Evolutionary conservation across 2,888 invertebrate genomes (phyloP).

Genomic region (Meteorus colon): DNA sequence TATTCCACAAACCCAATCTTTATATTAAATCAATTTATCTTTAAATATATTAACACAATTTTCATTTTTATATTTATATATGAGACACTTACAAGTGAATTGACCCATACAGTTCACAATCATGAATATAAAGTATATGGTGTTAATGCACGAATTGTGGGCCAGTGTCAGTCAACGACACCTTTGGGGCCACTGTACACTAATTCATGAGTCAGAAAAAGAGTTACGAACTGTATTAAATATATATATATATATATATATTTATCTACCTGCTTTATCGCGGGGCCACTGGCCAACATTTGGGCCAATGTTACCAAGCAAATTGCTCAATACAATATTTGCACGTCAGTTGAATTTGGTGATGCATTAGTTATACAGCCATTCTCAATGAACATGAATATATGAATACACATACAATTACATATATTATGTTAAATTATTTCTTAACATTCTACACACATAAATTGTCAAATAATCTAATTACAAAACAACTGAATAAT

Average conservation of each 20-base stretch:
- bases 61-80: background rate
- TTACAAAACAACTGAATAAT: no score
- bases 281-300: slow-evolving; percentile 68
- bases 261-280: slow-evolving; percentile 37
- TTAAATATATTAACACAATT: background rate
- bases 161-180: slow-evolving; percentile 68
- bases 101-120: slow-evolving; percentile 48
- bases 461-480: no score
- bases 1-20: background rate
- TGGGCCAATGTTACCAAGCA: slow-evolving; percentile 67
- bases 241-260: slow-evolving; percentile 8
- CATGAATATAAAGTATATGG: slow-evolving; percentile 37
- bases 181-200: slow-evolving; percentile 55
- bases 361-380: background rate
- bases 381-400: slow-evolving; percentile 10
- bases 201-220: slow-evolving; percentile 49
- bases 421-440: no score
- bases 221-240: slow-evolving; percentile 4
- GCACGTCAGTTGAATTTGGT: slow-evolving; percentile 12
- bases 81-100: slow-evolving; percentile 21
- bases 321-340: slow-evolving; percentile 38
- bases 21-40: background rate
- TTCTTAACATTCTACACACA: no score
- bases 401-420: no score
- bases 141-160: slow-evolving; percentile 65